phyloP scores from a whole-genome alignment of 2,797 vertebrate genomes.

The Notolepis coatsorum region DNA sequence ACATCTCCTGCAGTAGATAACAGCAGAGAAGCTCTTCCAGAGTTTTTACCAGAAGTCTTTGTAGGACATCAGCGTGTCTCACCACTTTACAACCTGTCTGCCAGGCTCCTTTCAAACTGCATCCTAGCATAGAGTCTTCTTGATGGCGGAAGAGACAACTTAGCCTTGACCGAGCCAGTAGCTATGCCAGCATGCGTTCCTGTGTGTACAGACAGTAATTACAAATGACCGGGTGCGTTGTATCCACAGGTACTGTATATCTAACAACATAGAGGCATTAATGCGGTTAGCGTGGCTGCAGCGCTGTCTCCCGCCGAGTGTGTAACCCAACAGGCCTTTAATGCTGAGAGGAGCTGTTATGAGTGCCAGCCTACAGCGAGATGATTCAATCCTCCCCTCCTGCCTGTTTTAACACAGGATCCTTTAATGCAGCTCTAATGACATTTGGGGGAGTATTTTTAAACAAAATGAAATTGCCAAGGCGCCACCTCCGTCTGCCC shows the following conservation, averaged over 20 bases:
- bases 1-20: too few relatives aligned
- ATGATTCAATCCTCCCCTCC: conserved; percentile 86
- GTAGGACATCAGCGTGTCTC: neutral
- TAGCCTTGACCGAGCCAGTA: conserved; percentile 20
- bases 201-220: conserved; percentile 71
- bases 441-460: conserved; percentile 98
- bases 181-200: conserved; percentile 44
- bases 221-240: conserved; percentile 66
- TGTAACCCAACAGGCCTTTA: conserved; percentile 88
- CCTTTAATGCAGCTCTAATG: conserved; percentile 97
- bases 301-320: conserved; percentile 84
- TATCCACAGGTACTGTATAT: conserved; percentile 78
- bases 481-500: conserved; percentile 91
- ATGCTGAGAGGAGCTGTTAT: conserved; percentile 87
- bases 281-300: conserved; percentile 80
- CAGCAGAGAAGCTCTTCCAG: too few relatives aligned
- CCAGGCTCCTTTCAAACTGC: conserved; percentile 16
- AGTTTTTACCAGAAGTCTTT: too few relatives aligned
- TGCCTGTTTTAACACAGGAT: conserved; percentile 91
- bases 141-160: conserved; percentile 24
- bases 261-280: conserved; percentile 77
- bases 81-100: neutral
- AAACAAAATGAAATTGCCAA: conserved; percentile 96
- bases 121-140: neutral
- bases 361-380: conserved; percentile 81